Base-by-base conservation (phyloP, 2,797 vertebrate species). In the Etheostoma nigrum region DNA sequence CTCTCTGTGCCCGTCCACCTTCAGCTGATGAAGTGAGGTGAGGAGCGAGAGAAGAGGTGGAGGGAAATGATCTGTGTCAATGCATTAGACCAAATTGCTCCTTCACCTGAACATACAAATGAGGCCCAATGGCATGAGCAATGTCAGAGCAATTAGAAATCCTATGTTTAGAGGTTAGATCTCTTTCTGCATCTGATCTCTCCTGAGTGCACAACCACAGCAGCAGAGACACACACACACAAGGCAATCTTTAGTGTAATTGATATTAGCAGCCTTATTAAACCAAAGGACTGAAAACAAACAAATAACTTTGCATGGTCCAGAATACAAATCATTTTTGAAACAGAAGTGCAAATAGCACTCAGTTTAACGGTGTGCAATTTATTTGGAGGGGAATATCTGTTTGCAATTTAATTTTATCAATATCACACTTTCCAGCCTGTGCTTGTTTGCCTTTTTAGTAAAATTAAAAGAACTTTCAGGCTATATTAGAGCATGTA, bases 41-140 rank as follows among this genome's bases (percentile, higher is more conserved):
- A 92, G 83, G 52, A 87, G 76, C 66, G 62, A 62, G 75, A 82
- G 72, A 89, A 84, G 89, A 84, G 86, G 87, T 89, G 82, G 72
- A 75, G 78, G 92, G 88, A 93, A 94, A 95, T 94, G 90, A 93
- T 93, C 90, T 91, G 89, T 93, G 93, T 93, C 94, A 89, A 89
- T 87, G 91, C 91, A 93, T 93, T 87, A 91, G 84, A 91, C 86
- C 85, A 90, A 94, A 94, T 91, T 91, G 89, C 90, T 92, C 90
- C 87, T 93, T 94, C 91, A 92, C 91, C 90, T 90, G 87, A 90
- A 93, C 89, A 91, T 91, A 92, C 87, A 94, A 93, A 95, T 93
- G 92, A 94, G 91, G 87, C 79, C 87, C 88, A 85, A 71, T 82
- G 89, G 88, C 65, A 57, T 89, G 88, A 93, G 89, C 85, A 87